phyloP scores from a whole-genome alignment of 2,797 vertebrate genomes.

The Mormyrus proboscirostris region DNA sequence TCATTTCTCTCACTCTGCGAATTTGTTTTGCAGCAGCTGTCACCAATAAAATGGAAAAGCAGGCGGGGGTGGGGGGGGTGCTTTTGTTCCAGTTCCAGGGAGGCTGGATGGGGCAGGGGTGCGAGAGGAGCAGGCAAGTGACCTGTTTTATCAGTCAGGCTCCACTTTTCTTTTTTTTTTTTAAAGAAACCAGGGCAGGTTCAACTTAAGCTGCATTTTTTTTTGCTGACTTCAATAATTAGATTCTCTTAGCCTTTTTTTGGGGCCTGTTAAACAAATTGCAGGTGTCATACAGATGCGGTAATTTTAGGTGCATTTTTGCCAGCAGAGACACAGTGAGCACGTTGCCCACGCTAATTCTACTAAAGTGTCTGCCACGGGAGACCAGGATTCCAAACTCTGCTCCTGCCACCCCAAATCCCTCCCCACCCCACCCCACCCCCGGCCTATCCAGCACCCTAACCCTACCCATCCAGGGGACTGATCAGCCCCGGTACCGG shows the following conservation, averaged over 20 bases:
- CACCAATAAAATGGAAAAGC: slow-evolving; percentile 71
- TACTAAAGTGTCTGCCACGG: neutral
- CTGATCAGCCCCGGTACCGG: neutral
- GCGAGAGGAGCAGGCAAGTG: slow-evolving; percentile 46
- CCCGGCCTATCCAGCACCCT: slow-evolving; percentile 32
- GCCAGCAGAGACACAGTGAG: neutral
- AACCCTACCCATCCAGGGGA: slow-evolving; percentile 11
- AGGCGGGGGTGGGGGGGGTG: slow-evolving; percentile 52
- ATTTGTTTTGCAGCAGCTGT: slow-evolving; percentile 73
- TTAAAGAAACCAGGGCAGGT: slow-evolving; percentile 59
- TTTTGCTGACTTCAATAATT: slow-evolving; percentile 61
- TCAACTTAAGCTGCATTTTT: slow-evolving; percentile 53
- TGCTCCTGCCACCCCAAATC: slow-evolving; percentile 22
- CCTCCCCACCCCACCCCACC: slow-evolving; percentile 18
- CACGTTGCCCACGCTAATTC: neutral
- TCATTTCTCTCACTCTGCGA: slow-evolving; percentile 74
- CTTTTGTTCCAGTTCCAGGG: slow-evolving; percentile 39
- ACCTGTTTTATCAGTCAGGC: slow-evolving; percentile 64
- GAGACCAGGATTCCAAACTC: slow-evolving; percentile 19
- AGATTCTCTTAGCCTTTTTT: slow-evolving; percentile 54
- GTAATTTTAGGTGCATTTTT: slow-evolving; percentile 55
- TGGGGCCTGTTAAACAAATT: slow-evolving; percentile 61
- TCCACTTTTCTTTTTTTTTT: slow-evolving; percentile 47
- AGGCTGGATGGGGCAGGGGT: slow-evolving; percentile 14
- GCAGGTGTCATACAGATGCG: slow-evolving; percentile 55